These are phyloP conservation scores for Clarias laeviceps DNA, from an alignment of 2,797 vertebrate genomes.

Conservation along the genomic window DNA sequence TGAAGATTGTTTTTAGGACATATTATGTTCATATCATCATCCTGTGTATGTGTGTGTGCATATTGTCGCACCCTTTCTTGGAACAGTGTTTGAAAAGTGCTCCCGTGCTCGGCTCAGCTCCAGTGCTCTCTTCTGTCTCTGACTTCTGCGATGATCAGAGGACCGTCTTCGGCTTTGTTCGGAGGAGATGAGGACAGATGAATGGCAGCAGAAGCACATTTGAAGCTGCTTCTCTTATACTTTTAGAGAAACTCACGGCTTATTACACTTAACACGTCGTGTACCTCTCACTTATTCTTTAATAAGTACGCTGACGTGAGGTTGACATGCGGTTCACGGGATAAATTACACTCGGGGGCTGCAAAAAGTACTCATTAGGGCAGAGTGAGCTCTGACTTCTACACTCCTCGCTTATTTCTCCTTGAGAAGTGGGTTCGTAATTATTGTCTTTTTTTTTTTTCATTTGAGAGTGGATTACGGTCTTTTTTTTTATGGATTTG, in stretches of 20 bases:
- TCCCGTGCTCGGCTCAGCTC: slow-evolving; percentile 43
- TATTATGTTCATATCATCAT: neutral
- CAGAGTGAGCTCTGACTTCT: neutral
- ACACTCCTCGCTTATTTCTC: neutral
- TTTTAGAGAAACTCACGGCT: slow-evolving; percentile 17
- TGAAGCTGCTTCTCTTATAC: slow-evolving; percentile 21
- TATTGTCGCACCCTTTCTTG: neutral
- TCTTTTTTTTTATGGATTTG: neutral
- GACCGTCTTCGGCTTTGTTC: neutral
- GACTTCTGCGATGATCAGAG: slow-evolving; percentile 41
- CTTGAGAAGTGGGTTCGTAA: neutral
- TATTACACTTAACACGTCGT: neutral
- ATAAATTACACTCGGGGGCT: neutral
- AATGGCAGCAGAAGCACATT: slow-evolving; percentile 21
- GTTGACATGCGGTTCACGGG: neutral
- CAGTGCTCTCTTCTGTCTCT: slow-evolving; percentile 28
- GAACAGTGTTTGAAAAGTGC: slow-evolving; percentile 59
- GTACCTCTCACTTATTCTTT: neutral
- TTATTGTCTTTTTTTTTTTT: neutral
- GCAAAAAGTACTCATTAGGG: neutral
- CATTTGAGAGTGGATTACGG: too few species aligned
- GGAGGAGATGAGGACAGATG: slow-evolving; percentile 13
- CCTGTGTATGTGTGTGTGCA: neutral
- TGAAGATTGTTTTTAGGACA: neutral
- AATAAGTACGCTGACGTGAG: neutral